A percentile compares a stretch with the other conserved stretches of the same genome.
Conservation (phyloP, 2,888 invertebrate genomes). For the Netelia fuscicornis region DNA sequence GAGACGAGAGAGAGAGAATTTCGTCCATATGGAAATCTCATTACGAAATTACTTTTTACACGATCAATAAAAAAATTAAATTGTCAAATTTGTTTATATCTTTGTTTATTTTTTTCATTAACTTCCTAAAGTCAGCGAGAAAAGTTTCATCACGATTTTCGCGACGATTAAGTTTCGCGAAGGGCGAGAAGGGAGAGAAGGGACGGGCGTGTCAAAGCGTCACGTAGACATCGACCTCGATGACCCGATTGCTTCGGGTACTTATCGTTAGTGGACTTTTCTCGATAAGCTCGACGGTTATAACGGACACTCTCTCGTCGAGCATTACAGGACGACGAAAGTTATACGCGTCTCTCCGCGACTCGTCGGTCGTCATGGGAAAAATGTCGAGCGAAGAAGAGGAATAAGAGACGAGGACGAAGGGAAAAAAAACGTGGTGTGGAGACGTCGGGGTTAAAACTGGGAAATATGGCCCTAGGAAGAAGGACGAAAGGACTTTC, state of each 20-base stretch:
- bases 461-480: too few species aligned
- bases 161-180: too few species aligned
- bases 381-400: slow-evolving; percentile 27
- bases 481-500: too few species aligned
- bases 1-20: slow-evolving; percentile 2
- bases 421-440: neutral
- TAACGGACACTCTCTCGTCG: slow-evolving; percentile 18
- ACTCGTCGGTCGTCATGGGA: neutral
- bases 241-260: slow-evolving; percentile 26
- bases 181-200: neutral
- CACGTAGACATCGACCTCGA: slow-evolving; percentile 29
- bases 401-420: slow-evolving; percentile 26
- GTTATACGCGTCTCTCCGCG: slow-evolving; percentile 15
- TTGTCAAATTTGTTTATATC: neutral
- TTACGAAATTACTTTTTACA: slow-evolving; percentile 8
- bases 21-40: slow-evolving; percentile 51
- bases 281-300: slow-evolving; percentile 46
- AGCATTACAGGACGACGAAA: slow-evolving; percentile 35
- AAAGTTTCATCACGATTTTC: too few species aligned
- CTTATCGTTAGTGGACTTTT: slow-evolving; percentile 45
- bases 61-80: too few species aligned
- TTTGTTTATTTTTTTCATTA: too few species aligned
- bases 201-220: slow-evolving; percentile 80
- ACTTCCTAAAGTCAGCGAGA: too few species aligned
- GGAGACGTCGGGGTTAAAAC: too few species aligned